Conservation (phyloP, 2,113 vertebrate species). For the Brachypteracias leptosomus region DNA sequence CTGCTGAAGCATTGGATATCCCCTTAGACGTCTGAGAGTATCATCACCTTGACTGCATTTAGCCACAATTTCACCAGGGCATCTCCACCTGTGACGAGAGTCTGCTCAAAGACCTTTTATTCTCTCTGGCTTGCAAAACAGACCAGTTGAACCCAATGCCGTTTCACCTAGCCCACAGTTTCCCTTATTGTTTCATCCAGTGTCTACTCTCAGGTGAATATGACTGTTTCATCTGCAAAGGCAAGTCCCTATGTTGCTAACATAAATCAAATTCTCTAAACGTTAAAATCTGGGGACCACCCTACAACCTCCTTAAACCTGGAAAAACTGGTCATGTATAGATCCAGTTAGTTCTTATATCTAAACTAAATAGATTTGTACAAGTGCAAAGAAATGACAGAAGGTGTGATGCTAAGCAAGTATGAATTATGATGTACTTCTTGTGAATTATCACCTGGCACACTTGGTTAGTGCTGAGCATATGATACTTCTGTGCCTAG, state of each 20-base stretch:
- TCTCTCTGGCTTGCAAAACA: not conserved
- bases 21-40: not conserved
- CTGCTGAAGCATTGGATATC: not conserved
- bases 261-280: not conserved
- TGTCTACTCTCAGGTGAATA: not conserved
- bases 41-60: not conserved
- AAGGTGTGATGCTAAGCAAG: not conserved
- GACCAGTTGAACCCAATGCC: not conserved
- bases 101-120: not conserved
- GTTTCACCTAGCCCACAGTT: not conserved
- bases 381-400: not conserved
- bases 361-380: not conserved
- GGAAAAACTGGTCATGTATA: not conserved
- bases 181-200: not conserved
- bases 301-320: not conserved
- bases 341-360: not conserved
- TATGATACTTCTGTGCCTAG: not conserved
- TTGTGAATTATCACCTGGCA: not conserved
- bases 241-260: fast-evolving
- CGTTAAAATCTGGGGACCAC: not conserved
- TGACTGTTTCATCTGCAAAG: not conserved
- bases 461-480: not conserved
- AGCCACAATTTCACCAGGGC: not conserved
- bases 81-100: not conserved
- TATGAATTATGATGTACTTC: not conserved